phyloP scores from a whole-genome alignment of 2,113 vertebrate genomes.

The Sylvilagus bachmani region DNA sequence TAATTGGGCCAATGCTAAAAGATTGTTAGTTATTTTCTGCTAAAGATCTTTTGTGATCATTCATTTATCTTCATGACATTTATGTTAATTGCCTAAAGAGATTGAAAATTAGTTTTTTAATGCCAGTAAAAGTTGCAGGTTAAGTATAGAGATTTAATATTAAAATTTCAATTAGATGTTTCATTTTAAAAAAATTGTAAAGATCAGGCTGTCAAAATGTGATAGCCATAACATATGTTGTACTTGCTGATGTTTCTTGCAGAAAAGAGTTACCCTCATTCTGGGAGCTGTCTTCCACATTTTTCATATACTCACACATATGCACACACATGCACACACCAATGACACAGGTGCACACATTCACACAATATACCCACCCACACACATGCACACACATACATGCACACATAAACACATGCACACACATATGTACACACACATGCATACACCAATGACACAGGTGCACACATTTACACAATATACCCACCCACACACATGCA shows the following conservation, averaged over 20 bases:
- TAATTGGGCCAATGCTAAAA: background rate
- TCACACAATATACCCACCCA: too few species aligned
- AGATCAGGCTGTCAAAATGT: constrained; percentile 14
- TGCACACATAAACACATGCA: too few species aligned
- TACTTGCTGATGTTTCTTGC: background rate
- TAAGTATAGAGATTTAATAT: constrained; percentile 49
- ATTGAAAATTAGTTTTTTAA: background rate
- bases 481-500: too few species aligned
- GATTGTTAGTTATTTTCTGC: constrained; percentile 21
- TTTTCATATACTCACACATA: background rate
- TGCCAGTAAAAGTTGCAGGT: constrained; percentile 42
- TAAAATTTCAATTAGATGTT: constrained; percentile 29
- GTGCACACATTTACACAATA: too few species aligned
- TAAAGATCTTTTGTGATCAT: constrained; percentile 26
- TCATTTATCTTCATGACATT: constrained; percentile 31
- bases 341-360: too few species aligned
- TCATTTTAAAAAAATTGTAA: constrained; percentile 50
- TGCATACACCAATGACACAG: too few species aligned
- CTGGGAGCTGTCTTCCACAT: background rate
- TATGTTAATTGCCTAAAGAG: constrained; percentile 29
- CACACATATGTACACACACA: too few species aligned
- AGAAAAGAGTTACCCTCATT: background rate
- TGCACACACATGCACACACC: too few species aligned
- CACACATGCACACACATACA: too few species aligned
- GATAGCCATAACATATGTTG: background rate